Conservation (phyloP, 2,888 invertebrate species). For the Cephalotes varians region DNA sequence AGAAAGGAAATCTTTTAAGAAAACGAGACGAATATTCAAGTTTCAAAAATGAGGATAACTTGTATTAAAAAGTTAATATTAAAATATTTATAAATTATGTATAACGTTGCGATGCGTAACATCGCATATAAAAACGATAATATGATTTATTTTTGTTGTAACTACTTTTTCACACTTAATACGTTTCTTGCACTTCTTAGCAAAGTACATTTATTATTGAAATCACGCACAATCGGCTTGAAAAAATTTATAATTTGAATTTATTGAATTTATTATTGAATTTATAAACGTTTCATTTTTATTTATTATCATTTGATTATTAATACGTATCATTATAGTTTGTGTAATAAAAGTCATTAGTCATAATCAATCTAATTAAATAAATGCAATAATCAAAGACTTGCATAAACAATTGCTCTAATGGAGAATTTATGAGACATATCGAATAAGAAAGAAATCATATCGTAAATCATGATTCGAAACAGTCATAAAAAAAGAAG, state of each 20-base stretch:
- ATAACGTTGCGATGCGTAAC: background rate
- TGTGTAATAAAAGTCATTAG: constrained; percentile 11
- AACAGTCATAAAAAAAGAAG: background rate
- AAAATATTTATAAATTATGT: background rate
- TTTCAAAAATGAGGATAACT: background rate
- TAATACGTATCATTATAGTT: background rate
- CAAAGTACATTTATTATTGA: background rate
- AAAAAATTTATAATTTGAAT: background rate
- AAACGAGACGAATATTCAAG: background rate
- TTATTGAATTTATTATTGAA: background rate
- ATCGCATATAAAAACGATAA: background rate
- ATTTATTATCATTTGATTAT: background rate
- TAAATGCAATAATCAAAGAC: background rate
- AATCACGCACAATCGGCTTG: background rate
- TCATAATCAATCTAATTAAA: background rate
- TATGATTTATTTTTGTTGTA: background rate
- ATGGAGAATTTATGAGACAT: background rate
- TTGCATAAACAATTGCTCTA: background rate
- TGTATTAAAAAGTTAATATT: background rate
- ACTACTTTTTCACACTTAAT: background rate
- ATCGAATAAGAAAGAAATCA: background rate
- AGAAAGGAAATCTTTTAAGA: background rate
- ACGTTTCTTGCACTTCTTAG: background rate
- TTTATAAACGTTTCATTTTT: background rate
- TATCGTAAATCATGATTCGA: background rate